phyloP scores from a whole-genome alignment of 2,113 vertebrate species.

The Lophura nycthemera region DNA sequence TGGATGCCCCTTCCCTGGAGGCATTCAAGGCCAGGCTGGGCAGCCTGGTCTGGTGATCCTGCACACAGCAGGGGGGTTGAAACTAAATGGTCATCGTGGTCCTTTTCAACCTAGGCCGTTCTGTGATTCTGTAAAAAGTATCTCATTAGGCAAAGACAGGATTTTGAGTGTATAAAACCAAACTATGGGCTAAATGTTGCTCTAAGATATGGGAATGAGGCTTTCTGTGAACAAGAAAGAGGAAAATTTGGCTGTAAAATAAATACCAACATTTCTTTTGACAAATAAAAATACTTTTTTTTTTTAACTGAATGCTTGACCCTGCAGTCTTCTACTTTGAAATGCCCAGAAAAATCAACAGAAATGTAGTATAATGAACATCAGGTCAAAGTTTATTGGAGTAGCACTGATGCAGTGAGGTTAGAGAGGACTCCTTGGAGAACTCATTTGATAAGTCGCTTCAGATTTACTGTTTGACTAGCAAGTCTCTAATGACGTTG shows the following conservation, averaged over 20 bases:
- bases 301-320: background rate
- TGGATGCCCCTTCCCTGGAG: too few species aligned
- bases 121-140: too few species aligned
- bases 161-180: background rate
- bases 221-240: background rate
- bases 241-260: background rate
- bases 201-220: background rate
- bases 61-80: too few species aligned
- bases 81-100: too few species aligned
- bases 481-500: background rate
- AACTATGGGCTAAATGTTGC: background rate
- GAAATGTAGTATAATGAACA: background rate
- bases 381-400: background rate
- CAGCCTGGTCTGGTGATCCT: too few species aligned
- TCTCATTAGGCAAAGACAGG: background rate
- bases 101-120: too few species aligned
- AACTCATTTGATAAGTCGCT: conserved; percentile 13
- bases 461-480: conserved; percentile 34
- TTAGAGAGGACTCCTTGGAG: conserved; percentile 10
- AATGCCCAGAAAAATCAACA: conserved; percentile 12
- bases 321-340: background rate
- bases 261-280: background rate
- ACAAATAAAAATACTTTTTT: background rate
- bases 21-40: too few species aligned
- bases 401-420: background rate